phyloP scores from a whole-genome alignment of 2,113 vertebrate species.

The Mystacornis crossleyi region DNA sequence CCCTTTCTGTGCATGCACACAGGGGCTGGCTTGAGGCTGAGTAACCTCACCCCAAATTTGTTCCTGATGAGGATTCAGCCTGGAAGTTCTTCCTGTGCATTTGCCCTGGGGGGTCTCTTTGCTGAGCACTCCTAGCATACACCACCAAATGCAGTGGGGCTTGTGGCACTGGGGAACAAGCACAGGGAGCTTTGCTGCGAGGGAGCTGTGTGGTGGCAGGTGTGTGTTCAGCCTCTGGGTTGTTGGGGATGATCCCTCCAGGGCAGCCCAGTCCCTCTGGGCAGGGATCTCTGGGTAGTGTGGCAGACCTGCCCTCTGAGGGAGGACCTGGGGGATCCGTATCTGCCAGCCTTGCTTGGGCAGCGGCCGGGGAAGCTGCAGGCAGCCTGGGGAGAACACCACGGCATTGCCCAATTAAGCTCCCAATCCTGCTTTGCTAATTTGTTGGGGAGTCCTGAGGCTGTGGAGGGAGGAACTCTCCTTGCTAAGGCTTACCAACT shows the following conservation, averaged over 20 bases:
- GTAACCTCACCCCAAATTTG: neutral
- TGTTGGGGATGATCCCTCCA: neutral
- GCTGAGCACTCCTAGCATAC: neutral
- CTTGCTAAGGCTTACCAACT: neutral
- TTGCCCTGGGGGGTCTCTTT: neutral
- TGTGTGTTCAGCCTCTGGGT: fast-evolving
- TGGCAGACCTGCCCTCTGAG: fast-evolving
- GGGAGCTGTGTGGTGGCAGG: neutral
- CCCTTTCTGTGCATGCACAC: neutral
- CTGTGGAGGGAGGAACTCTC: neutral
- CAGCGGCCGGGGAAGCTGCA: neutral
- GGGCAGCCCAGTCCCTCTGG: neutral
- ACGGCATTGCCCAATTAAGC: fast-evolving
- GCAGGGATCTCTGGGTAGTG: neutral
- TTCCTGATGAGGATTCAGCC: neutral
- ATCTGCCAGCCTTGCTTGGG: neutral
- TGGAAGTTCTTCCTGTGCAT: neutral
- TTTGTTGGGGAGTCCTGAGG: neutral
- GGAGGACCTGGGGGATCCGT: neutral
- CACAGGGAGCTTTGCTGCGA: fast-evolving
- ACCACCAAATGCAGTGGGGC: fast-evolving
- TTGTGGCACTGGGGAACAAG: fast-evolving
- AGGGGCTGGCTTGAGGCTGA: neutral
- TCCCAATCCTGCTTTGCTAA: neutral
- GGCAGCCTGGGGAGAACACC: neutral